phyloP scores from a whole-genome alignment of 2,888 invertebrate species.

The Himalopsyche japonica region DNA sequence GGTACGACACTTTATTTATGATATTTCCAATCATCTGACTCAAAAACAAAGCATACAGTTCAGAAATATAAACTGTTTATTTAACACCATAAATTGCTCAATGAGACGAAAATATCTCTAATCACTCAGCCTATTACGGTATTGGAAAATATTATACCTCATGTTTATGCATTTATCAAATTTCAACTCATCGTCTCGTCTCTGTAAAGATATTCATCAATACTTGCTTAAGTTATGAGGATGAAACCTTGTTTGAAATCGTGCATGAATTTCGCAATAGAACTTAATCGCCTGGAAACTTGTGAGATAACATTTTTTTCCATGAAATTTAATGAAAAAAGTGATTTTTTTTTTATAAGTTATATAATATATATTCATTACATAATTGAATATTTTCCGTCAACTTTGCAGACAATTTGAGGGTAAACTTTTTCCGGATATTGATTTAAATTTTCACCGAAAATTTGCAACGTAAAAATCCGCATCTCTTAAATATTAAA shows the following conservation, averaged over 20 bases:
- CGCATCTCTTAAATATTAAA: too few relatives aligned
- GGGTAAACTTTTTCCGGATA: too few relatives aligned
- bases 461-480: too few relatives aligned
- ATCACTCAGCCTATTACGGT: background rate
- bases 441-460: too few relatives aligned
- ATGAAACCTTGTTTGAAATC: background rate
- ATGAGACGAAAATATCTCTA: background rate
- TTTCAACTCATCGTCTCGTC: background rate
- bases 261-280: background rate
- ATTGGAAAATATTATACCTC: background rate
- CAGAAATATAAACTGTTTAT: too few relatives aligned
- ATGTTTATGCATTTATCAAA: background rate
- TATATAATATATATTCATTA: too few relatives aligned
- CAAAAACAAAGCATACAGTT: too few relatives aligned
- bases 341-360: background rate
- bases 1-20: too few relatives aligned
- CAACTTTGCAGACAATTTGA: too few relatives aligned
- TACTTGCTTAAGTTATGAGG: background rate
- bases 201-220: background rate
- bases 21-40: too few relatives aligned
- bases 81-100: background rate
- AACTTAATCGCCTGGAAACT: slow-evolving; percentile 3
- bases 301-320: background rate
- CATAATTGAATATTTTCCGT: too few relatives aligned
- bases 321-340: background rate